Conservation (phyloP, 2,113 vertebrate species). For the Gorsachius goisagi region DNA sequence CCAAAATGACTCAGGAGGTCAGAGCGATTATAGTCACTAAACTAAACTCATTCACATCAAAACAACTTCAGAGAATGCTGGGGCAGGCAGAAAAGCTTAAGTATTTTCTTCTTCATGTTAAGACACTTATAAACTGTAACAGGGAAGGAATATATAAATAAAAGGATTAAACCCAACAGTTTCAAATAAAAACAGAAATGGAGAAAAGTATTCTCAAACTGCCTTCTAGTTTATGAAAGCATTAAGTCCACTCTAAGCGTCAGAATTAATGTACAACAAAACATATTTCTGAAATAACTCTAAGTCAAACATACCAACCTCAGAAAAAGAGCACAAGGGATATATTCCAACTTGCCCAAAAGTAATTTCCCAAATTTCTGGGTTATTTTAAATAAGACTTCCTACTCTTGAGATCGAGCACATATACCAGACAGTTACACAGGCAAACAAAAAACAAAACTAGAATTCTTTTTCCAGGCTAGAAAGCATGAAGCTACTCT, state of each 20-base stretch:
- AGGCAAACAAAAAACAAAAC: background rate
- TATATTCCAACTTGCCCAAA: background rate
- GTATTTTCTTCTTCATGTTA: background rate
- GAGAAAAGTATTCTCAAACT: background rate
- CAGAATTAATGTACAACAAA: background rate
- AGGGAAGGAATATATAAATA: background rate
- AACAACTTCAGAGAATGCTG: background rate
- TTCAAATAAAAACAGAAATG: background rate
- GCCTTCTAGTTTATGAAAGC: background rate
- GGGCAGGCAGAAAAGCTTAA: background rate
- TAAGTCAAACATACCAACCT: background rate
- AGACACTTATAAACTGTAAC: rapidly evolving
- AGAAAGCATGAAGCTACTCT: background rate
- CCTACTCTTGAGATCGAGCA: rapidly evolving
- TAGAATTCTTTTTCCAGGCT: background rate
- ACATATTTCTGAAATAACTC: background rate
- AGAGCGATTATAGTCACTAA: background rate
- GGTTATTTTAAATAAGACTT: background rate
- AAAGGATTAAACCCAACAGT: background rate
- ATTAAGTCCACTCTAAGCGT: background rate
- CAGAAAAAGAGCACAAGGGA: background rate
- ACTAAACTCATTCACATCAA: background rate
- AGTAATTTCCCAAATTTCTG: background rate
- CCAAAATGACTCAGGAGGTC: background rate
- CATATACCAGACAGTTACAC: background rate